Base-by-base conservation (phyloP, 2,888 invertebrate species). In the Carpatolechia fugitivella region DNA sequence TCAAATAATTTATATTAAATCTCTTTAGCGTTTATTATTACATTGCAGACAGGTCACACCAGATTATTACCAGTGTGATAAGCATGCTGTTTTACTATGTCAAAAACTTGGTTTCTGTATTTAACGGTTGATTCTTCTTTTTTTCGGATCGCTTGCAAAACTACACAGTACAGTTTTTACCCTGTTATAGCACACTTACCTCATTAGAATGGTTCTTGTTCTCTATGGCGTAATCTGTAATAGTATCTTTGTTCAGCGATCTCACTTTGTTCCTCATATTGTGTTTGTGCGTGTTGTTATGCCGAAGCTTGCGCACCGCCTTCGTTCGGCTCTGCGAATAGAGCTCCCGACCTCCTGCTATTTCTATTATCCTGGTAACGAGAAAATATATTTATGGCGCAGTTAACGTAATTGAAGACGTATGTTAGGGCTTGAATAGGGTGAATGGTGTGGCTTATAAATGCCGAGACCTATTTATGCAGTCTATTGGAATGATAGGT, bases 321-420 rank as follows among this genome's bases (percentile, higher is more conserved):
- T 95, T 95, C 72, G 94, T 94, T 70, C 95, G 91, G 80, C 95
- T 96, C 80, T 95, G 95, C 38, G 96, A 96, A 82, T 94, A 96
- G 60, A 96, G 92, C 84, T 96, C 96, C 57, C 96, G 92, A 58
- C 96, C 96, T 66, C 96, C 96, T 54, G 96, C 96, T 79, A 95
- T 95, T 76, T 89, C 89, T 80, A 89, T 89, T 75, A 89, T 89
- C 80, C 89, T 89, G 80, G 66, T 75, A 64, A 66, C 38, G n/a
- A 38, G 38, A 50, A 47, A 47, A 47, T 31, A 18, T 47, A 47
- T 49, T 35, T 35, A 49, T 35, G 35, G 20, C 20, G 20, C 49
- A 11, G n/a, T 49, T 48, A 47, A 30, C 11, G 46, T 47, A 47
- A 47, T 44, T 20, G 20, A 24, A 44, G 46, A 29, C 30, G 30